A percentile compares a stretch with the other conserved stretches of the same genome.
Evolutionary conservation across 2,113 vertebrate genomes (phyloP).

Genomic region (Tichodroma muraria): DNA sequence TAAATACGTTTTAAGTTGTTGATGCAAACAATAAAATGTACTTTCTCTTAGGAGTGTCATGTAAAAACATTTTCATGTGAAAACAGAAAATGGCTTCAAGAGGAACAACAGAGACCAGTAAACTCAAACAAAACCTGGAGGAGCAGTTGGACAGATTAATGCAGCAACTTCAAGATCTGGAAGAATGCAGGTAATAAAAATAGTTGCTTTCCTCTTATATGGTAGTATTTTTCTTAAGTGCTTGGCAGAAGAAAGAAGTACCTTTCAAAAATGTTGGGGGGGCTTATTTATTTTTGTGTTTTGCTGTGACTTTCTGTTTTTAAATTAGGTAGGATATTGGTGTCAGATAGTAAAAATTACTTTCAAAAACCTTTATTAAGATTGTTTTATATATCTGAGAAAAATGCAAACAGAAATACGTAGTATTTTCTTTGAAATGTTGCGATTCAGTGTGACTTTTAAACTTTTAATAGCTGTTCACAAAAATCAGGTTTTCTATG

Average conservation of each 20-base stretch:
- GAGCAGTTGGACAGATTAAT: conserved; percentile 94
- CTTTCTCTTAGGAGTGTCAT: conserved; percentile 14
- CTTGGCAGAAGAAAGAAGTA: neutral
- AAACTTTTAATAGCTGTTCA: neutral
- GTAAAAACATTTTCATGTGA: conserved; percentile 23
- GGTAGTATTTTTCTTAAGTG: neutral
- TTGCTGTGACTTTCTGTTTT: neutral
- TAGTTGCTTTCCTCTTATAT: neutral
- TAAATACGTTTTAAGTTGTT: neutral
- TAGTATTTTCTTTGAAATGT: neutral
- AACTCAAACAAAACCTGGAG: conserved; percentile 93
- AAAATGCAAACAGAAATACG: neutral
- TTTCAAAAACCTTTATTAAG: neutral
- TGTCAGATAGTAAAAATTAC: neutral
- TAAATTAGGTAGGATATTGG: neutral
- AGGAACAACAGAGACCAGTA: conserved; percentile 90
- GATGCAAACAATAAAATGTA: neutral
- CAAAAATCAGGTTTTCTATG: neutral
- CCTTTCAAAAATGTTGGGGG: neutral
- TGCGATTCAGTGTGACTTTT: neutral
- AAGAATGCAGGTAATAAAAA: conserved; percentile 88
- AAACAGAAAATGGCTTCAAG: conserved; percentile 87
- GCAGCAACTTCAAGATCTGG: conserved; percentile 96
- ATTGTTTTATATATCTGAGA: neutral
- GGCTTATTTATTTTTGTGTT: neutral